Base-by-base conservation (phyloP, 2,888 invertebrate genomes). In the Cryptophagus acutangulus region DNA sequence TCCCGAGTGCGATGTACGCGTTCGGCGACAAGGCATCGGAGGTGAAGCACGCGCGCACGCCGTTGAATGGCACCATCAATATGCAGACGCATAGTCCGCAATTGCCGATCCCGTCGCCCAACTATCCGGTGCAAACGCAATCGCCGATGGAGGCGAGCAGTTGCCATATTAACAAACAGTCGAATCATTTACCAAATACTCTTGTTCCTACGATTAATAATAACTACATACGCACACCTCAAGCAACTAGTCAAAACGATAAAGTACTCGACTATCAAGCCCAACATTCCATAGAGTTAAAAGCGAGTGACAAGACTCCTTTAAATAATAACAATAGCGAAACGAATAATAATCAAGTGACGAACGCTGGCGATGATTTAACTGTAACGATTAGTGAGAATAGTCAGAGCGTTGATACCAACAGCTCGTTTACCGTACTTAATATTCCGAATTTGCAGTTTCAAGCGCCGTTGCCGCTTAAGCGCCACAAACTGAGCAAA, bases 401-500 rank as follows among this genome's bases (percentile, higher is more conserved):
- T 43, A 41, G 26, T n/a, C 35, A 33, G 13, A 2, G 43, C 29
- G 18, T 17, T 13, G 28, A 38, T n/a, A 49, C 48, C 10, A 46
- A 46, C 8, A 8, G n/a, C 12, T 14, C 14, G 3, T 62, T 62
- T 40, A 65, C 67, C 10, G 66, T 69, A 38, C 52, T 69, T 33
- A 70, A 69, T 46, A 60, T 70, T 41, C 70, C 70, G 10, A 59
- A 50, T 38, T 40, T 63, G 18, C 52, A 53, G 41, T 58, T 58
- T 28, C 54, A 53, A 41, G 36, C 41, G 31, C 25, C 47, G 26
- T 49, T 57, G 8, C 52, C 59, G 5, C 31, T 43, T 3, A 64
- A 62, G 37, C 60, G 59, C 30, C 62, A 52, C 38, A 65, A 62
- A 50, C 38, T 69, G 37, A 71, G 71, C 51, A 70, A 69, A 51